phyloP scores from a whole-genome alignment of 2,113 vertebrate genomes.

The Macquaria ambigua region DNA sequence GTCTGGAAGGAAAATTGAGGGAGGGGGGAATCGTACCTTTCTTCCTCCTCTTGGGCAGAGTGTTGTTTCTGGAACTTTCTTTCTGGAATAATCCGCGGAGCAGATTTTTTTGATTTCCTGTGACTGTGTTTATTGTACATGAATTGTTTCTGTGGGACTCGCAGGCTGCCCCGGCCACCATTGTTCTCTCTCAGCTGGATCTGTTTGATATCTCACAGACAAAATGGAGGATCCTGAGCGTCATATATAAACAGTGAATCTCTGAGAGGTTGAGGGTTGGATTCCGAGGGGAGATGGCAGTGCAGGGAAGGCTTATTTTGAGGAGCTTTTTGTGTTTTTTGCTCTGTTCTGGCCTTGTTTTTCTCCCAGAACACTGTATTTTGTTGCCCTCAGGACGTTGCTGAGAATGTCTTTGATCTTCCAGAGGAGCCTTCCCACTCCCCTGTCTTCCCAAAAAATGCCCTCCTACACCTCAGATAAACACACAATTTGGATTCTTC shows the following conservation, averaged over 20 bases:
- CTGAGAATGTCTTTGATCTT: constrained; percentile 83
- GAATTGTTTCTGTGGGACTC: constrained; percentile 72
- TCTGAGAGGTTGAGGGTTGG: constrained; percentile 53
- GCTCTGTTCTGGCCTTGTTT: constrained; percentile 59
- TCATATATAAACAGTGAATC: constrained; percentile 64
- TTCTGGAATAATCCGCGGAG: constrained; percentile 72
- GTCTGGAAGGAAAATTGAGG: constrained; percentile 67
- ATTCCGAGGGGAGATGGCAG: constrained; percentile 22
- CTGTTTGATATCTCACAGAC: constrained; percentile 57
- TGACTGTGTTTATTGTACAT: constrained; percentile 78
- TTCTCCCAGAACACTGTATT: constrained; percentile 80
- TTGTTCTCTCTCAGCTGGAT: constrained; percentile 80
- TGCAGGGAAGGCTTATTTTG: constrained; percentile 36
- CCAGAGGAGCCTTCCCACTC: constrained; percentile 70
- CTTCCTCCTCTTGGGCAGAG: constrained; percentile 64
- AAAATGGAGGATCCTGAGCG: constrained; percentile 65
- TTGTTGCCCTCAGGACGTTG: constrained; percentile 80
- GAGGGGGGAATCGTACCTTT: constrained; percentile 49
- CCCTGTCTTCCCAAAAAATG: constrained; percentile 67
- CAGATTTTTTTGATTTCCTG: constrained; percentile 71
- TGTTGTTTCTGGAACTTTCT: constrained; percentile 75
- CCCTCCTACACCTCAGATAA: constrained; percentile 49
- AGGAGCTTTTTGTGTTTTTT: constrained; percentile 65
- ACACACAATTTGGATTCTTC: constrained; percentile 68
- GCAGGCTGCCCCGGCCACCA: constrained; percentile 82